Evolutionary conservation across 2,888 invertebrate species (phyloP).

Genomic region (Chesias legatella): DNA sequence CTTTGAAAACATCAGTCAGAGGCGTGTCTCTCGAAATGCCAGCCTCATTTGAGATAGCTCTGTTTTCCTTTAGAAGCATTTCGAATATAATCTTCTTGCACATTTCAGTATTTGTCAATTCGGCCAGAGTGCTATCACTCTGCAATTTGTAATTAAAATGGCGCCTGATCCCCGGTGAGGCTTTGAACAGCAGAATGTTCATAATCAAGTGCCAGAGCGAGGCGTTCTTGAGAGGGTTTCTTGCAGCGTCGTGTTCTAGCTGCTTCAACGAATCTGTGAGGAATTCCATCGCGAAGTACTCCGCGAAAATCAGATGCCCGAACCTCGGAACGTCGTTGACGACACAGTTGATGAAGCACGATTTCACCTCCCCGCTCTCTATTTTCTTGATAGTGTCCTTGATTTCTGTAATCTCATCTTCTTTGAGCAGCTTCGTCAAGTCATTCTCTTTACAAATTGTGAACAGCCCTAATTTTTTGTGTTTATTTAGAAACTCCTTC

Average conservation of each 20-base stretch:
- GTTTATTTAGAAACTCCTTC: slow-evolving; percentile 31
- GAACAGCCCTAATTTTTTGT: slow-evolving; percentile 41
- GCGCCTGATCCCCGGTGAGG: slow-evolving; percentile 33
- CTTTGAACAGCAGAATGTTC: slow-evolving; percentile 31
- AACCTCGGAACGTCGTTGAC: slow-evolving; percentile 38
- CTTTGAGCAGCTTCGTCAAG: slow-evolving; percentile 32
- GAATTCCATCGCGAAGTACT: slow-evolving; percentile 39
- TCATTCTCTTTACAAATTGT: slow-evolving; percentile 38
- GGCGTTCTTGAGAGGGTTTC: slow-evolving; percentile 14
- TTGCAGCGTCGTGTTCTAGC: not conserved
- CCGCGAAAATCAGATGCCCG: slow-evolving; percentile 39
- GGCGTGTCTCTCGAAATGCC: slow-evolving; percentile 17
- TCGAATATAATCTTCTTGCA: slow-evolving; percentile 36
- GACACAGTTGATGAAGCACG: slow-evolving; percentile 32
- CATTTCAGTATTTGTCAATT: slow-evolving; percentile 22
- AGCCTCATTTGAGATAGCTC: not conserved
- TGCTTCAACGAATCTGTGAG: slow-evolving; percentile 28
- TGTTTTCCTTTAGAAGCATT: slow-evolving; percentile 33
- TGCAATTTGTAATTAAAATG: slow-evolving; percentile 42
- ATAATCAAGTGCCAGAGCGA: slow-evolving; percentile 36
- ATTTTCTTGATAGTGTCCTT: slow-evolving; percentile 32
- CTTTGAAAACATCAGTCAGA: slow-evolving; percentile 30
- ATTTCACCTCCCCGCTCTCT: slow-evolving; percentile 34
- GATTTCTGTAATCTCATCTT: slow-evolving; percentile 33
- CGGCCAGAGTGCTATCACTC: slow-evolving; percentile 31